phyloP scores from a whole-genome alignment of 1,140 invertebrate species.

The Ostrea edulis region DNA sequence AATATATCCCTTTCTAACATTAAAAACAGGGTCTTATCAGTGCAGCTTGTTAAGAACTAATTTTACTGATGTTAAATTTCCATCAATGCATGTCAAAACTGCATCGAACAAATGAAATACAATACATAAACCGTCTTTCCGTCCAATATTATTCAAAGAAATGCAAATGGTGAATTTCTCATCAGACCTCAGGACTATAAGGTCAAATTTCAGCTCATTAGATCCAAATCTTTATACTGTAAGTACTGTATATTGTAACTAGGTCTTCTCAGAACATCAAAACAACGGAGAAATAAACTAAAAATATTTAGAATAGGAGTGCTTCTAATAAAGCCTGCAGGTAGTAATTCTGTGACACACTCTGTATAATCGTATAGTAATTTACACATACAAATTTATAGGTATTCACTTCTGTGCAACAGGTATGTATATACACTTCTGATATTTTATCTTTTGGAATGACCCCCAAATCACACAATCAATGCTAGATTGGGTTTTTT shows the following conservation, averaged over 20 bases:
- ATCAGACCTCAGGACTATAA: not conserved
- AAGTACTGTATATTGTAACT: too few species aligned
- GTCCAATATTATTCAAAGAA: not conserved
- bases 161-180: not conserved
- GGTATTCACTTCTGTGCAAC: too few species aligned
- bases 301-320: not conserved
- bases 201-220: not conserved
- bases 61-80: not conserved
- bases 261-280: not conserved
- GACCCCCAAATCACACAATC: not conserved
- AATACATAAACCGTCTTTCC: not conserved
- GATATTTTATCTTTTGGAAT: not conserved
- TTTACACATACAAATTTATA: not conserved
- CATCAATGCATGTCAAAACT: not conserved
- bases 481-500: not conserved
- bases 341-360: too few species aligned
- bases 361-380: too few species aligned
- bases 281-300: not conserved
- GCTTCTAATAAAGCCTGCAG: too few species aligned
- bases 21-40: not conserved
- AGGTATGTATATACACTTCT: too few species aligned
- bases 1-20: not conserved
- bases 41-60: too few species aligned
- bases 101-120: not conserved
- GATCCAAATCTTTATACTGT: too few species aligned